Evolutionary conservation across 2,113 vertebrate species (phyloP).

Genomic region (Ctenodactylus gundi): DNA sequence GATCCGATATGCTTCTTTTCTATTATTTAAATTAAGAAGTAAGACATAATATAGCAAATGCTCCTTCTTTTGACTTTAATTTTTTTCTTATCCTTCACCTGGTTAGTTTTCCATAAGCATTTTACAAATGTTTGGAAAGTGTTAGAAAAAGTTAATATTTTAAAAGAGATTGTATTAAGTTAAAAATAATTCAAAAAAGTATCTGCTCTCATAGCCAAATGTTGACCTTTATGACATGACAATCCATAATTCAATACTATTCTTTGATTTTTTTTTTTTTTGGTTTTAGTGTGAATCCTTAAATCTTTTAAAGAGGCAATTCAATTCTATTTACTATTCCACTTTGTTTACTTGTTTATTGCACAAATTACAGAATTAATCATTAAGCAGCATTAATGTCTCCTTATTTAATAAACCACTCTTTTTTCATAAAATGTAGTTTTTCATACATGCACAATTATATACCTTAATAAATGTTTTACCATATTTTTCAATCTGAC

Average conservation of each 20-base stretch:
- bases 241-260: not conserved
- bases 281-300: not conserved
- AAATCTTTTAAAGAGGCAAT: not conserved
- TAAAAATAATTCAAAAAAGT: not conserved
- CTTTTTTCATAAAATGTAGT: not conserved
- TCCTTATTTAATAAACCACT: not conserved
- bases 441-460: not conserved
- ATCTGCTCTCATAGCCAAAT: not conserved
- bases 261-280: not conserved
- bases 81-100: not conserved
- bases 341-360: slow-evolving; percentile 5
- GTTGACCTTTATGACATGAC: not conserved
- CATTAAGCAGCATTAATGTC: not conserved
- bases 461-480: not conserved
- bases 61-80: not conserved
- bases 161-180: not conserved
- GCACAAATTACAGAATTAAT: not conserved
- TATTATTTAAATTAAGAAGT: not conserved
- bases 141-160: not conserved
- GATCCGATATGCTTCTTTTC: not conserved
- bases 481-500: not conserved
- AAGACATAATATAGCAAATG: not conserved
- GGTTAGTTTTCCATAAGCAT: not conserved
- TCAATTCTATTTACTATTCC: not conserved
- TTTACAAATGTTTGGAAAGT: not conserved